Evolutionary conservation across 2,888 invertebrate genomes (phyloP).

Genomic region (Lysandra bellargus): DNA sequence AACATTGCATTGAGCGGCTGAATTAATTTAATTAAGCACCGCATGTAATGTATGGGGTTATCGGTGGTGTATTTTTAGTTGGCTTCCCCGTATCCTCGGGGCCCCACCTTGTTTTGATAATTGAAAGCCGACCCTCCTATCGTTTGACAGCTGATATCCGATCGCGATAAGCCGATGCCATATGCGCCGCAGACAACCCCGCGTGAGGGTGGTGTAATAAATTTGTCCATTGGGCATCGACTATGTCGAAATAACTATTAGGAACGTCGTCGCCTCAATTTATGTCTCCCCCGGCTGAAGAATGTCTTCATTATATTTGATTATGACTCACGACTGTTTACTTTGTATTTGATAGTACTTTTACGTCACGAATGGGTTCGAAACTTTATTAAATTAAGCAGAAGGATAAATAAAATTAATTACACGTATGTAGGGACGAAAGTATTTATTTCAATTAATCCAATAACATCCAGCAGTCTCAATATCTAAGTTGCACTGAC

Average conservation of each 20-base stretch:
- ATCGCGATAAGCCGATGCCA: slow-evolving; percentile 65
- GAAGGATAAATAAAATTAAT: neutral
- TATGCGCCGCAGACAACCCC: slow-evolving; percentile 50
- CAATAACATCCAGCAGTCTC: neutral
- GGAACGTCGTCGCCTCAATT: slow-evolving; percentile 1
- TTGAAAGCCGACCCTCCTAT: slow-evolving; percentile 51
- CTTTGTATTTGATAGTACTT: neutral
- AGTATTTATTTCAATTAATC: no score
- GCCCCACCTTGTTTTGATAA: slow-evolving; percentile 49
- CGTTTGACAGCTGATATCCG: slow-evolving; percentile 71
- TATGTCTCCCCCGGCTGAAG: neutral
- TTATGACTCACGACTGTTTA: neutral
- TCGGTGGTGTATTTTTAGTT: slow-evolving; percentile 37
- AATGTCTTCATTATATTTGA: slow-evolving; percentile 12
- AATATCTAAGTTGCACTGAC: neutral
- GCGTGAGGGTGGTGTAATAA: slow-evolving; percentile 32
- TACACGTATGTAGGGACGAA: neutral
- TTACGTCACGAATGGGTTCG: neutral
- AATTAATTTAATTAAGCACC: slow-evolving; percentile 4
- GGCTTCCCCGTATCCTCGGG: slow-evolving; percentile 42
- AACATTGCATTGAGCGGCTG: neutral
- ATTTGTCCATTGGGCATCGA: slow-evolving; percentile 26
- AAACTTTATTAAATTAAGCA: neutral
- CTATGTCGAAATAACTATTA: slow-evolving; percentile 23
- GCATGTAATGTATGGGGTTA: neutral